Conservation (phyloP, 2,113 vertebrate genomes). For the Neodontobutis hainanensis region DNA sequence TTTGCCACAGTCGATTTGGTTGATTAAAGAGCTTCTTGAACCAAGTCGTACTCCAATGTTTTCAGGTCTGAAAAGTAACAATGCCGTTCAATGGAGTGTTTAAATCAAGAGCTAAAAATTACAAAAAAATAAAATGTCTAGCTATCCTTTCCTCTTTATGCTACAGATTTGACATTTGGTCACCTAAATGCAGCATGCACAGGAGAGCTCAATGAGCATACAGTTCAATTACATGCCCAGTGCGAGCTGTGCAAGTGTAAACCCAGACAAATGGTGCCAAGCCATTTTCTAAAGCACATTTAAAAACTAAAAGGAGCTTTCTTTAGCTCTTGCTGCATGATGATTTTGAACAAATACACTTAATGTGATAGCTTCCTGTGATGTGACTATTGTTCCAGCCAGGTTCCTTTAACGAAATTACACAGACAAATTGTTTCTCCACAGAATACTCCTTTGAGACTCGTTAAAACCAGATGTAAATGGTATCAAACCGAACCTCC, state of each 20-base stretch:
- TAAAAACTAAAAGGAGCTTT: too few relatives aligned
- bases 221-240: conserved; percentile 1
- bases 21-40: conserved; percentile 2
- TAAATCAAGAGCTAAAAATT: not conserved
- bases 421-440: not conserved
- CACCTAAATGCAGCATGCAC: not conserved
- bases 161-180: too few relatives aligned
- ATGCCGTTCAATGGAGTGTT: not conserved
- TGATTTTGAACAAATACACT: not conserved
- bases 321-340: not conserved
- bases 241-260: too few relatives aligned
- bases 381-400: not conserved
- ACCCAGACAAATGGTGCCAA: too few relatives aligned
- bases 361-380: not conserved
- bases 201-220: conserved; percentile 11
- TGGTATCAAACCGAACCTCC: conserved; percentile 8
- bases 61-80: not conserved
- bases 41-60: conserved; percentile 3
- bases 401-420: not conserved
- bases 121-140: too few relatives aligned
- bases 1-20: conserved; percentile 12
- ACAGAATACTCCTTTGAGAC: not conserved
- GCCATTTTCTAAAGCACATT: too few relatives aligned
- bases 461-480: conserved; percentile 9
- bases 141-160: too few relatives aligned